phyloP scores from a whole-genome alignment of 2,888 invertebrate species.

The Netelia fuscicornis region DNA sequence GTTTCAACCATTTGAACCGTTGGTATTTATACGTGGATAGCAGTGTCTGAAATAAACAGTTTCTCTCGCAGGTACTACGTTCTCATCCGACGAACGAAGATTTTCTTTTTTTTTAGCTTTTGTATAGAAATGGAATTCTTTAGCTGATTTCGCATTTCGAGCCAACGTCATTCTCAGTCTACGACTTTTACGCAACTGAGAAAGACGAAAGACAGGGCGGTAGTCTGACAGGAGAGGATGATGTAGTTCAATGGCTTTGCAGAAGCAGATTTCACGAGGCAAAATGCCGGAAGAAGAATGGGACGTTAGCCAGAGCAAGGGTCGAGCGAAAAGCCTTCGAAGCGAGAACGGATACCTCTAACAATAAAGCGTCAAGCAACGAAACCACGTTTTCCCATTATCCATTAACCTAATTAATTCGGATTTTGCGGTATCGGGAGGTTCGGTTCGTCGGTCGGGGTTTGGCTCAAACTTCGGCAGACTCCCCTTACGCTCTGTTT shows the following conservation, averaged over 20 bases:
- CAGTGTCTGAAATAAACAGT: neutral
- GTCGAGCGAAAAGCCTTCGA: constrained; percentile 30
- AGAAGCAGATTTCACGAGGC: constrained; percentile 15
- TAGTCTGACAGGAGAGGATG: neutral
- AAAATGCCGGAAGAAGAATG: constrained; percentile 27
- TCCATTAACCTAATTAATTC: constrained; percentile 83
- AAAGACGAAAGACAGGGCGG: constrained; percentile 7
- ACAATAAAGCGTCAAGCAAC: constrained; percentile 81
- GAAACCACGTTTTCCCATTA: constrained; percentile 81
- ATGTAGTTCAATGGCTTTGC: constrained; percentile 41
- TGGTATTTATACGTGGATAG: neutral
- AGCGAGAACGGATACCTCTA: constrained; percentile 65
- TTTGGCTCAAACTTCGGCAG: constrained; percentile 52
- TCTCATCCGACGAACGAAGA: too few relatives aligned
- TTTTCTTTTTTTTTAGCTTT: too few relatives aligned
- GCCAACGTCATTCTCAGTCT: neutral
- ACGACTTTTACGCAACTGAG: neutral
- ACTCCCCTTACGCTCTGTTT: constrained; percentile 27
- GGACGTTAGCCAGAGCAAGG: constrained; percentile 36
- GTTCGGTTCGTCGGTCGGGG: constrained; percentile 66
- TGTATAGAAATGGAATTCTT: neutral
- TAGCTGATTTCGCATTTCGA: neutral
- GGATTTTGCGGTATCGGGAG: constrained; percentile 79
- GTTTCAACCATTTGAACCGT: neutral
- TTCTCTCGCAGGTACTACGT: too few relatives aligned